These are phyloP conservation scores for Drosophila kohkoa DNA, from an alignment of 1,140 invertebrate species.

Conservation along the genomic window DNA sequence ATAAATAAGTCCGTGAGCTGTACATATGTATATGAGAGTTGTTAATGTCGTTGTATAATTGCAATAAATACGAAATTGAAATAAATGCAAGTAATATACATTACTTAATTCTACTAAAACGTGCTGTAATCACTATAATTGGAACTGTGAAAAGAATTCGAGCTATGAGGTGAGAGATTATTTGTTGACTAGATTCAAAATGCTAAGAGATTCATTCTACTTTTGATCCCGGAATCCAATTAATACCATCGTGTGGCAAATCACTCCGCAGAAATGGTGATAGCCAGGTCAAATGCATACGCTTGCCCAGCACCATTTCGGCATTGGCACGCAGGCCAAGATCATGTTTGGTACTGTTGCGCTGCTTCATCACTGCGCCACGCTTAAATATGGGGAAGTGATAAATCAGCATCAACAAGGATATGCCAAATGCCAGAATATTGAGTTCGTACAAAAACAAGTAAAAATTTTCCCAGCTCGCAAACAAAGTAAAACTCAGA, in stretches of 20 bases:
- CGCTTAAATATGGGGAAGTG: slow-evolving; percentile 88
- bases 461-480: slow-evolving; percentile 84
- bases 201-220: slow-evolving; percentile 31
- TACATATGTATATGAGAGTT: background rate
- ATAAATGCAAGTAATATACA: slow-evolving; percentile 40
- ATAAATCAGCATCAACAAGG: slow-evolving; percentile 88
- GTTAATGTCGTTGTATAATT: slow-evolving; percentile 41
- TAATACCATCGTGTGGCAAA: slow-evolving; percentile 90
- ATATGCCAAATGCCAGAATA: slow-evolving; percentile 89
- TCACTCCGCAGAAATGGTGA: slow-evolving; percentile 92
- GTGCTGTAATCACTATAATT: background rate
- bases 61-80: slow-evolving; percentile 45
- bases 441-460: slow-evolving; percentile 89
- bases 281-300: slow-evolving; percentile 91
- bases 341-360: slow-evolving; percentile 87
- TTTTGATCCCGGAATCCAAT: slow-evolving; percentile 86
- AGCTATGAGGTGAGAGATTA: slow-evolving; percentile 23
- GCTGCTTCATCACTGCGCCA: slow-evolving; percentile 89
- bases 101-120: slow-evolving; percentile 24
- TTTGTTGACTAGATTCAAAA: slow-evolving; percentile 28
- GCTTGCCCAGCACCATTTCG: slow-evolving; percentile 89
- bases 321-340: slow-evolving; percentile 90
- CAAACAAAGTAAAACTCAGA: slow-evolving; percentile 87
- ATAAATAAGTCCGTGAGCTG: slow-evolving; percentile 50
- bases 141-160: slow-evolving; percentile 1